Conservation (phyloP, 1,140 invertebrate genomes). For the Pogonus chalceus region DNA sequence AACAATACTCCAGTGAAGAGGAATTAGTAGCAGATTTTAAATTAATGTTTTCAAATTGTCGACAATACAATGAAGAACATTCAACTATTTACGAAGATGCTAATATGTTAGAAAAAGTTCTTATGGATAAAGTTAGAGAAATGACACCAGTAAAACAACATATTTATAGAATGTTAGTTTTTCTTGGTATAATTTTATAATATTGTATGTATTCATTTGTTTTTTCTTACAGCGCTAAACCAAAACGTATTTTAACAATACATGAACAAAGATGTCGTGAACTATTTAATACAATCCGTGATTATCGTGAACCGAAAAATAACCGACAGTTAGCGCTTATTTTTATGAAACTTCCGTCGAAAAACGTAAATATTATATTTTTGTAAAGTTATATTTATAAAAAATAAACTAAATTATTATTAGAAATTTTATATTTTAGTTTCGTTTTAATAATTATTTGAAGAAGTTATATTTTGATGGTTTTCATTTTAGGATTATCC, state of each 20-base stretch:
- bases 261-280: conserved; percentile 70
- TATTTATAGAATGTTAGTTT: conserved; percentile 27
- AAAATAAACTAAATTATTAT: background rate
- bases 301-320: conserved; percentile 80
- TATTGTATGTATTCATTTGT: background rate
- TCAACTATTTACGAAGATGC: conserved; percentile 93
- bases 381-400: background rate
- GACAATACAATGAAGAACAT: conserved; percentile 92
- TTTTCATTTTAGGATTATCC: conserved; percentile 67
- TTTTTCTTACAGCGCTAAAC: conserved; percentile 31
- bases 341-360: conserved; percentile 91
- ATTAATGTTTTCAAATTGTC: conserved; percentile 92
- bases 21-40: conserved; percentile 54
- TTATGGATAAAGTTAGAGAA: conserved; percentile 77
- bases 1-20: conserved; percentile 48
- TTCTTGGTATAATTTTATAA: too few species aligned
- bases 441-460: background rate
- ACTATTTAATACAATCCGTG: conserved; percentile 82
- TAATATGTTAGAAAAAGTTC: conserved; percentile 71
- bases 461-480: background rate
- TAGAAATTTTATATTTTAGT: background rate
- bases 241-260: conserved; percentile 43
- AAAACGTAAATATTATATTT: conserved; percentile 48
- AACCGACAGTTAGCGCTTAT: conserved; percentile 76
- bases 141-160: conserved; percentile 22